Conservation (phyloP, 1,140 invertebrate species). For the Drosophila pachea region DNA sequence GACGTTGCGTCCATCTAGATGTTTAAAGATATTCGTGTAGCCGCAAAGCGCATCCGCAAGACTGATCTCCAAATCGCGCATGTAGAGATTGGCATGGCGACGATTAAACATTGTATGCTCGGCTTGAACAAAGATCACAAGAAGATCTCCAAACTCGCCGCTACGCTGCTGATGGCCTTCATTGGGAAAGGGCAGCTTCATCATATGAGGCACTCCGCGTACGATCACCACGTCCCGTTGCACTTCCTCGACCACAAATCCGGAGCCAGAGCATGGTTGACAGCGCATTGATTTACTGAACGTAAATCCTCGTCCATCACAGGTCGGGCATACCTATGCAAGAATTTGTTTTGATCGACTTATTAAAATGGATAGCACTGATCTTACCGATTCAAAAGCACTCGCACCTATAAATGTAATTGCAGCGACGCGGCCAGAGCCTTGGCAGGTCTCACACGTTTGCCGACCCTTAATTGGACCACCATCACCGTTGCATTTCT, state of each 20-base stretch:
- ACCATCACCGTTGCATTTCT: conserved; percentile 89
- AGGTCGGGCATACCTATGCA: conserved; percentile 82
- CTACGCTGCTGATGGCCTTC: conserved; percentile 95
- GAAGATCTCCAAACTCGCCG: conserved; percentile 90
- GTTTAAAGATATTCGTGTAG: conserved; percentile 88
- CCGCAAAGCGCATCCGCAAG: conserved; percentile 95
- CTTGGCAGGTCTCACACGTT: conserved; percentile 55
- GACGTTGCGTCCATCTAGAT: conserved; percentile 90
- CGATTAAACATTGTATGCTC: conserved; percentile 89
- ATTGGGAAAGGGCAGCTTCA: conserved; percentile 91
- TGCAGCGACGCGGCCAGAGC: conserved; percentile 52
- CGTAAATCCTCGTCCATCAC: conserved; percentile 85
- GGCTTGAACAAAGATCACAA: conserved; percentile 92
- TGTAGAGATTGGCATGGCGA: conserved; percentile 86
- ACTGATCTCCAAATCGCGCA: conserved; percentile 84
- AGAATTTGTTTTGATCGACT: not conserved
- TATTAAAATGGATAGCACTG: not conserved
- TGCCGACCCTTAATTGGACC: conserved; percentile 83
- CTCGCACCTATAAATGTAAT: conserved; percentile 66
- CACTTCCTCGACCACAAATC: conserved; percentile 88
- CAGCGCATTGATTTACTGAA: conserved; percentile 91
- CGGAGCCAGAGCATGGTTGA: conserved; percentile 88
- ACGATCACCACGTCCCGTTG: conserved; percentile 94
- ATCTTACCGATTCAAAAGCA: conserved; percentile 60
- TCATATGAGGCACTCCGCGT: conserved; percentile 93